A percentile compares a stretch with the other conserved stretches of the same genome.
Conservation (phyloP, 1,140 invertebrate species). For the Acromyrmex echinatior region DNA sequence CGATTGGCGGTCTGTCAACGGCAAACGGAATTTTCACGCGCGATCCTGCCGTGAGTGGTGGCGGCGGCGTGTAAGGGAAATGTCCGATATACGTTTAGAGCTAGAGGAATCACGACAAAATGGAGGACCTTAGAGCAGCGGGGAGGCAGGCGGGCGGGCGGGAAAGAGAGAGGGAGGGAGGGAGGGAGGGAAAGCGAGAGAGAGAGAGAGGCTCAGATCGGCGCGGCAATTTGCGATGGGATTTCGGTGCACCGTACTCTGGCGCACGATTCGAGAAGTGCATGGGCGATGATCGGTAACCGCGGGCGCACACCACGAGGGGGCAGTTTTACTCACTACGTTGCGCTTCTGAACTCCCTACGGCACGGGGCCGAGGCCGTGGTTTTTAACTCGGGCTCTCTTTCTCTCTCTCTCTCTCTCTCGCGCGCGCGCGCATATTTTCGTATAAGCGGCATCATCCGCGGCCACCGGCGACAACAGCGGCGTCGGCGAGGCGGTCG, state of each 20-base stretch:
- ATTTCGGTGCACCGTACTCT: too few relatives aligned
- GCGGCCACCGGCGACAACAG: neutral
- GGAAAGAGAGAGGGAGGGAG: slow-evolving; percentile 12
- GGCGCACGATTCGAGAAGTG: slow-evolving; percentile 70
- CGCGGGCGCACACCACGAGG: slow-evolving; percentile 73
- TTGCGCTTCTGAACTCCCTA: slow-evolving; percentile 70
- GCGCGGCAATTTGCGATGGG: too few relatives aligned
- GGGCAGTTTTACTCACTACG: slow-evolving; percentile 75
- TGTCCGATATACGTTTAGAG: slow-evolving; percentile 79
- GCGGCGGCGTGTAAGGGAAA: slow-evolving; percentile 71
- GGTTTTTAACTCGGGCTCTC: slow-evolving; percentile 49
- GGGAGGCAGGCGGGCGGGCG: slow-evolving; percentile 61
- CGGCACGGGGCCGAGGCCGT: slow-evolving; percentile 58
- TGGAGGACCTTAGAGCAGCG: slow-evolving; percentile 80
- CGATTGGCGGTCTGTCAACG: slow-evolving; percentile 77
- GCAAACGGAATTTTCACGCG: slow-evolving; percentile 74
- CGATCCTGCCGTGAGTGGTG: slow-evolving; percentile 64
- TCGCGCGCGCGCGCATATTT: slow-evolving; percentile 68
- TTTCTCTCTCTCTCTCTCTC: slow-evolving; percentile 11
- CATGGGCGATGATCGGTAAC: slow-evolving; percentile 65
- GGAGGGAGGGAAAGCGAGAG: slow-evolving; percentile 20
- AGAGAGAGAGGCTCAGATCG: too few relatives aligned
- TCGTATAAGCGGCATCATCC: slow-evolving; percentile 43
- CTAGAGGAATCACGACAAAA: slow-evolving; percentile 85
- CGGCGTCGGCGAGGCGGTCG: neutral